Percentiles rank a stretch among this genome's conserved stretches.
phyloP scores from a whole-genome alignment of 2,113 vertebrate species.

The Phyllostomus hastatus region DNA sequence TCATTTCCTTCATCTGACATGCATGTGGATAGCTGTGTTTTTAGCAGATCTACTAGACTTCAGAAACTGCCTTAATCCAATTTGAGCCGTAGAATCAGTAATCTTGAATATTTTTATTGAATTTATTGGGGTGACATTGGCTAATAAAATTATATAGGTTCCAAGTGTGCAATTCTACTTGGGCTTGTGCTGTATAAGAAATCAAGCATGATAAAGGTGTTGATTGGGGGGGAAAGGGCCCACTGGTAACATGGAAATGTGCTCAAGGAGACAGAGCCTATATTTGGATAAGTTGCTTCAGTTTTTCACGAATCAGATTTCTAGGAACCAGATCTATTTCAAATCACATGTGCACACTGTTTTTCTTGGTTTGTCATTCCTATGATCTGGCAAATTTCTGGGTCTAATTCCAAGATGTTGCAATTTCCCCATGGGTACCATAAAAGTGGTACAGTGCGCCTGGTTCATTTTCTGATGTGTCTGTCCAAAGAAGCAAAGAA shows the following conservation, averaged over 20 bases:
- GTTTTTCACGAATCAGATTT: conserved; percentile 20
- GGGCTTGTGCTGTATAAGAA: background rate
- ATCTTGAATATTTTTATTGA: background rate
- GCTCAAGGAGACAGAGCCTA: background rate
- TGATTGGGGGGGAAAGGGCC: too few relatives aligned
- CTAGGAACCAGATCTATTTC: background rate
- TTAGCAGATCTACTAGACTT: background rate
- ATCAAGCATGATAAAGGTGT: background rate
- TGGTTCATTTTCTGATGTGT: conserved; percentile 38
- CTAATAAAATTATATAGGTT: too few relatives aligned
- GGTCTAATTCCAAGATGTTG: conserved; percentile 13
- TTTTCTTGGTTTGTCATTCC: conserved; percentile 28
- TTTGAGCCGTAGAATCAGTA: background rate
- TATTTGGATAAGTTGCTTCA: background rate
- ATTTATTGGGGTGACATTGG: too few relatives aligned
- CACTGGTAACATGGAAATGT: background rate
- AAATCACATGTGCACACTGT: background rate
- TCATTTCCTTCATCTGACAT: background rate
- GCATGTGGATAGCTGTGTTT: background rate
- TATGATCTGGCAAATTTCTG: background rate
- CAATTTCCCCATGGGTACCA: background rate
- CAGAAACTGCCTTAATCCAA: background rate
- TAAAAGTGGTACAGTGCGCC: conserved; percentile 8
- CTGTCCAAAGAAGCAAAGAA: conserved; percentile 57
- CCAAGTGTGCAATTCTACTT: too few relatives aligned